Base-by-base conservation (phyloP, 2,888 invertebrate genomes). In the Hermaeophaga mercurialis region DNA sequence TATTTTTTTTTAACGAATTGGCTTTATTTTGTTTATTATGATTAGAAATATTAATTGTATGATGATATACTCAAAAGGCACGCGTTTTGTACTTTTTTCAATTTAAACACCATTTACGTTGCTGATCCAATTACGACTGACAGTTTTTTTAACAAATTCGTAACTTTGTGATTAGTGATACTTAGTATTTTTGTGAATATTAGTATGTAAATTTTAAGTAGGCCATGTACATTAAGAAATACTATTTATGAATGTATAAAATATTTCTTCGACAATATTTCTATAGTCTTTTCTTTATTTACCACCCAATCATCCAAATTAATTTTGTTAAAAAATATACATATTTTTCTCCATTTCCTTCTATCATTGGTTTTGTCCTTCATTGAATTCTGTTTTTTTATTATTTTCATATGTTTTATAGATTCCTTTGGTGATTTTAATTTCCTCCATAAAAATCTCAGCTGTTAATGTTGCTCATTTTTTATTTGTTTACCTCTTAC, bases 101-200 rank as follows among this genome's bases (percentile, higher is more conserved):
- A 33, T 31, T 50, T 22, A 19, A 41, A 33, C 43, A 41, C n/a
- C n/a, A 19, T 33, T 53, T 39, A 38, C 28, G 45, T 46, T 53
- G 9, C 28, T 24, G 28, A 38, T 55, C 47, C 15, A 52, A 19
- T 43, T 24, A 22, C 26, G 47, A 56, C 55, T 55, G 49, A 45
- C 39, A 45, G 15, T 31, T 39, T 26, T 56, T 55, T 41, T 53
- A 41, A 41, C 18, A 17, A 39, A 41, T 41, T 50, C 14, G 41
- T 41, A 22, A 46, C n/a, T 41, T 50, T 50, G 39, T 50, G 43
- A 50, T 50, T 52, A 55, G 59, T 43, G 48, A 58, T 50, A 54
- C 43, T 48, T 54, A 67, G 67, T 67, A 67, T 67, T 67, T 54
- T 53, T 63, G 64, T 65, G 65, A 65, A 64, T 59, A 61, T 63